These are phyloP conservation scores for Neolamprologus kungweensis DNA, from an alignment of 2,113 vertebrate species.

Conservation along the genomic window DNA sequence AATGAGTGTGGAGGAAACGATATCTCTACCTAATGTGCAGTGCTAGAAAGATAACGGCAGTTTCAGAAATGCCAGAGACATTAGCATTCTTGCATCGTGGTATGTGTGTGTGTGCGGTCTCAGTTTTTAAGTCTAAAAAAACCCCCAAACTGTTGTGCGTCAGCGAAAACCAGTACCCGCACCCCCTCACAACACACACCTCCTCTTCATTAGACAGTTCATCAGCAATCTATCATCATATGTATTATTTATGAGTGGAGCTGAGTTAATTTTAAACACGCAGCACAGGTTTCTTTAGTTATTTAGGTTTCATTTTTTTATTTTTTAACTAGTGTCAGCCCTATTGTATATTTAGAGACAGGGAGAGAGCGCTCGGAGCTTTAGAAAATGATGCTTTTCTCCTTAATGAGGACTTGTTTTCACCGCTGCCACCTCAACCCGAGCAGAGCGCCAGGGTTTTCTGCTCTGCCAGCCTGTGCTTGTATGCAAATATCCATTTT, in stretches of 20 bases:
- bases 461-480: conserved; percentile 7
- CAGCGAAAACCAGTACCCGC: conserved; percentile 35
- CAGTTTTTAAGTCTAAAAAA: conserved; percentile 48
- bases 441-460: background rate
- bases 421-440: background rate
- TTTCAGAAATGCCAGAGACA: conserved; percentile 52
- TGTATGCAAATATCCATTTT: conserved; percentile 57
- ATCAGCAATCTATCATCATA: conserved; percentile 63
- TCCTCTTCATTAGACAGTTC: conserved; percentile 66
- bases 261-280: conserved; percentile 28
- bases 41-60: conserved; percentile 44
- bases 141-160: conserved; percentile 1
- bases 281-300: conserved; percentile 21
- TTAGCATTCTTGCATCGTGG: conserved; percentile 41
- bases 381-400: conserved; percentile 20
- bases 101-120: conserved; percentile 8
- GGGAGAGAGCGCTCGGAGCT: background rate
- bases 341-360: background rate
- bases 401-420: conserved; percentile 7
- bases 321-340: conserved; percentile 8
- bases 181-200: background rate
- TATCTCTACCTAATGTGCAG: conserved; percentile 44
- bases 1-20: conserved; percentile 38
- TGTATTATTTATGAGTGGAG: conserved; percentile 61
- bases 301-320: conserved; percentile 18